Conservation (phyloP, 2,113 vertebrate genomes). For the Symphodus melops region DNA sequence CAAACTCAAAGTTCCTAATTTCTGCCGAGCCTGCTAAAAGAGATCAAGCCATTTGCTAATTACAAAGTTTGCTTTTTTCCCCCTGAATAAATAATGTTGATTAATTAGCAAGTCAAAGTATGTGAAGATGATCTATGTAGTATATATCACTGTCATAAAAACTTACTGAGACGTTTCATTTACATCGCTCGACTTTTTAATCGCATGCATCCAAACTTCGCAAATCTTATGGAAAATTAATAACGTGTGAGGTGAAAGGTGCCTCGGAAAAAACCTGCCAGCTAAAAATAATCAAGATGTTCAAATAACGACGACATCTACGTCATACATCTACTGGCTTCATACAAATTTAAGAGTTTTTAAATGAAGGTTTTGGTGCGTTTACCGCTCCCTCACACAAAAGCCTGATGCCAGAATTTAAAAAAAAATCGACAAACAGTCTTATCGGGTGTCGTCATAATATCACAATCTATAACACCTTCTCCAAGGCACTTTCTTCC, state of each 20-base stretch:
- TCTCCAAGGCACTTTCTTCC: constrained; percentile 86
- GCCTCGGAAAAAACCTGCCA: constrained; percentile 39
- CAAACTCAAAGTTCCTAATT: constrained; percentile 63
- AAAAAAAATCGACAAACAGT: constrained; percentile 63
- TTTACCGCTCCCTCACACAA: no score
- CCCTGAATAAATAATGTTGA: constrained; percentile 84
- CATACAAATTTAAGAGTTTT: neutral
- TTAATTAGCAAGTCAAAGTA: constrained; percentile 85
- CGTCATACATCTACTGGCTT: constrained; percentile 11
- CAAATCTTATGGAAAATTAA: constrained; percentile 71
- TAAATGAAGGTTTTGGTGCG: no score
- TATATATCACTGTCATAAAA: constrained; percentile 83
- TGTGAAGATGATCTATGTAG: constrained; percentile 83
- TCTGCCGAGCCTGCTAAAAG: constrained; percentile 65
- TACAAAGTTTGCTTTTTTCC: constrained; percentile 75
- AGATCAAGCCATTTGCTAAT: constrained; percentile 79
- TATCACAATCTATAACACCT: constrained; percentile 85
- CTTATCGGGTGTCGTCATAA: constrained; percentile 26
- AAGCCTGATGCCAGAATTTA: no score
- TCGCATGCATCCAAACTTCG: constrained; percentile 76
- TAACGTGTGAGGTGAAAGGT: constrained; percentile 67
- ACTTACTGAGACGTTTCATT: constrained; percentile 80
- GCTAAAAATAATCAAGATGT: constrained; percentile 38
- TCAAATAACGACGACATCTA: constrained; percentile 9
- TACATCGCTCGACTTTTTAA: constrained; percentile 78